phyloP scores from a whole-genome alignment of 1,140 invertebrate genomes.

The Lepidostoma basale region DNA sequence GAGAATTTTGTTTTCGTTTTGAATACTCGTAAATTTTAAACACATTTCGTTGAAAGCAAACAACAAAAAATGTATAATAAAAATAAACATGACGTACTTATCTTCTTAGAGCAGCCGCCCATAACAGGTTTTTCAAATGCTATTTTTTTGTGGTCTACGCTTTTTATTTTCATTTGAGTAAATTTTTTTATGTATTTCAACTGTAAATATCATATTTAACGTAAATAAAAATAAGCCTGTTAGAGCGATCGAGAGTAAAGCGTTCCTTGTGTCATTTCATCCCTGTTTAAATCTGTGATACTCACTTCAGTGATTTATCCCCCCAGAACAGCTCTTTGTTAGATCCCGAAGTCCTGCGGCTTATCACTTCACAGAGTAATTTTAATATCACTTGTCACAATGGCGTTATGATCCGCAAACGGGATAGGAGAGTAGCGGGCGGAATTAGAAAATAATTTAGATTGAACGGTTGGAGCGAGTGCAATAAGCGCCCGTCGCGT shows the following conservation, averaged over 20 bases:
- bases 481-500: neutral
- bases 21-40: no score
- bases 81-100: neutral
- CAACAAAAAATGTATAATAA: no score
- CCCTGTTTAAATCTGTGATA: conserved; percentile 15
- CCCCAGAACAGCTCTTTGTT: conserved; percentile 17
- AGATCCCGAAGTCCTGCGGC: neutral
- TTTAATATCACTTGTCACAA: neutral
- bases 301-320: conserved; percentile 11
- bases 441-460: no score
- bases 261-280: conserved; percentile 1
- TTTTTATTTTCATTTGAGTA: no score
- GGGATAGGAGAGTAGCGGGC: no score
- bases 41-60: no score
- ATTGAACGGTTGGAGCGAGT: neutral
- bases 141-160: neutral
- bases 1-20: no score
- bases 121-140: neutral
- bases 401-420: no score
- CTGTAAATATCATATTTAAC: no score
- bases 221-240: no score
- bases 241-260: neutral
- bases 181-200: no score
- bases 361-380: neutral
- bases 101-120: neutral